These are phyloP conservation scores for Gambusia yucatana DNA, from an alignment of 2,797 vertebrate species.

Conservation along the genomic window DNA sequence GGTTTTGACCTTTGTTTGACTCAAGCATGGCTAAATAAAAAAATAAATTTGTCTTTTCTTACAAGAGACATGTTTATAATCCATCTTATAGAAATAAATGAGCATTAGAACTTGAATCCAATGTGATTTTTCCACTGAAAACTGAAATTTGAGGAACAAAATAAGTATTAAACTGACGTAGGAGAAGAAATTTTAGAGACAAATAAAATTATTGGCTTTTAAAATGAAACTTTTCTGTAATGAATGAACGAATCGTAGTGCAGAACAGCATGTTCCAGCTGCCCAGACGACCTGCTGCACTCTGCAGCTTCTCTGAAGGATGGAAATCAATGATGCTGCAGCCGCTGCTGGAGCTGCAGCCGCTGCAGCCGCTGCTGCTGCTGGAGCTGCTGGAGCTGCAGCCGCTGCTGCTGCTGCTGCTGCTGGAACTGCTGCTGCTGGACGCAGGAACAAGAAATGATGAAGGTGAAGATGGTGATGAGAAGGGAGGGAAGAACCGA, in stretches of 20 bases:
- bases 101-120: not conserved
- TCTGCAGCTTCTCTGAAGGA: constrained; percentile 17
- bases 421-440: no score
- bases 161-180: not conserved
- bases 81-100: not conserved
- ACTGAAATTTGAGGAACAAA: not conserved
- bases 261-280: not conserved
- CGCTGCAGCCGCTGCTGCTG: no score
- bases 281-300: not conserved
- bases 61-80: not conserved
- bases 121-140: not conserved
- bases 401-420: no score
- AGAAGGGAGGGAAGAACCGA: not conserved
- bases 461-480: not conserved
- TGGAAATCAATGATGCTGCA: constrained; percentile 50
- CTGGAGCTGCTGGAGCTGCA: no score
- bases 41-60: not conserved
- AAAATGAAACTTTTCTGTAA: not conserved
- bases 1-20: no score
- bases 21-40: no score
- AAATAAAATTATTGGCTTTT: not conserved
- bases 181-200: not conserved
- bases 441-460: constrained; percentile 27
- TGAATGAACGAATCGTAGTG: not conserved
- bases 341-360: no score